Percentiles rank a stretch among this genome's conserved stretches.
These are phyloP conservation scores for Chloroceryle inda DNA, from an alignment of 2,797 vertebrate species.

Conservation along the genomic window DNA sequence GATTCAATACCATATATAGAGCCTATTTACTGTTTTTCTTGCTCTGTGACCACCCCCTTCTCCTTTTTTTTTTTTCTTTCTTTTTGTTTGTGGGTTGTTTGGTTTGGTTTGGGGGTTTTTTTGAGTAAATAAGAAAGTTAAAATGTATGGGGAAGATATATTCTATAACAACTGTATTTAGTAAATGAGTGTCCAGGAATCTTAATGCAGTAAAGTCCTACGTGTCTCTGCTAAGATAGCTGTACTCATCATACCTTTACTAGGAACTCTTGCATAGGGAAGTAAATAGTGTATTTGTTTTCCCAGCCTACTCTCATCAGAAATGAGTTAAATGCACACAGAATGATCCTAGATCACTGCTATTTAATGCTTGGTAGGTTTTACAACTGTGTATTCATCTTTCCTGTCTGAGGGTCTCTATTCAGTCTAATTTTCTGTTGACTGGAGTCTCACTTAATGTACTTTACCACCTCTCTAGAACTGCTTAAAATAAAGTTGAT, in stretches of 20 bases:
- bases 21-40: background rate
- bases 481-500: background rate
- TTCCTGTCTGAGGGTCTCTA: background rate
- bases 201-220: background rate
- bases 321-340: background rate
- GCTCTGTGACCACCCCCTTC: background rate
- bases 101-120: no score
- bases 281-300: conserved; percentile 42
- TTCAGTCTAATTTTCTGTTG: background rate
- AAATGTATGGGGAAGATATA: background rate
- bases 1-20: background rate
- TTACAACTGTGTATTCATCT: background rate
- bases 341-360: background rate
- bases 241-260: conserved; percentile 8
- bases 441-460: background rate
- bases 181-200: conserved; percentile 2
- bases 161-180: background rate
- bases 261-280: background rate
- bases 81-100: no score
- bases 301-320: background rate
- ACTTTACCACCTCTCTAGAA: background rate
- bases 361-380: conserved; percentile 1
- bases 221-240: background rate
- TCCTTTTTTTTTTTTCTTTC: background rate
- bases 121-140: background rate